phyloP scores from a whole-genome alignment of 2,888 invertebrate genomes.

The Scaptomyza caliginosa region DNA sequence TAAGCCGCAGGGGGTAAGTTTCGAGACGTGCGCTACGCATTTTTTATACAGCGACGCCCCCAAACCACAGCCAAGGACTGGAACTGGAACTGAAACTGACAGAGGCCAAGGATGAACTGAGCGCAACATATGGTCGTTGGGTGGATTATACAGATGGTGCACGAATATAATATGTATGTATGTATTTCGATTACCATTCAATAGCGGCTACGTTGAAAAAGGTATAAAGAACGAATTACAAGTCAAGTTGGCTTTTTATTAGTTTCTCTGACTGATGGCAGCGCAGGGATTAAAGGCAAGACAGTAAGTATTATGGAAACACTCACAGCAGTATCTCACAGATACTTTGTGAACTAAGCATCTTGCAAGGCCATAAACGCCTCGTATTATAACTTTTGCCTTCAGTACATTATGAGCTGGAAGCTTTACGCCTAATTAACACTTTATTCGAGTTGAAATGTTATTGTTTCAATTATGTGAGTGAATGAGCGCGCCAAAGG shows the following conservation, averaged over 20 bases:
- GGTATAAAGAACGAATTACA: slow-evolving; percentile 3
- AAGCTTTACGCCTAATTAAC: slow-evolving; percentile 76
- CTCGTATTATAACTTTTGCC: slow-evolving; percentile 61
- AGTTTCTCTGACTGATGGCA: slow-evolving; percentile 57
- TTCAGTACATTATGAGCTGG: slow-evolving; percentile 54
- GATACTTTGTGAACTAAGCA: slow-evolving; percentile 63
- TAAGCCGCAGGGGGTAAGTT: slow-evolving; percentile 83
- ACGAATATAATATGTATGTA: slow-evolving; percentile 55
- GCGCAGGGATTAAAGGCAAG: slow-evolving; percentile 43
- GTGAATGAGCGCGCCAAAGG: slow-evolving; percentile 36
- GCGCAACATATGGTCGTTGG: slow-evolving; percentile 82
- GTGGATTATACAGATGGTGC: slow-evolving; percentile 80
- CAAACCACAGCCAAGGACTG: slow-evolving; percentile 31
- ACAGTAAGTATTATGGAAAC: slow-evolving; percentile 30
- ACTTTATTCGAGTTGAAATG: slow-evolving; percentile 69
- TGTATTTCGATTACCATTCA: slow-evolving; percentile 62
- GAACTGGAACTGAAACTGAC: slow-evolving; percentile 12
- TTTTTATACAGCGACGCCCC: slow-evolving; percentile 59
- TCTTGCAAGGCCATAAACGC: slow-evolving; percentile 69
- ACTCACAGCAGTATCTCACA: slow-evolving; percentile 26
- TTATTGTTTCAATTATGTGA: slow-evolving; percentile 74
- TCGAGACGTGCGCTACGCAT: slow-evolving; percentile 71
- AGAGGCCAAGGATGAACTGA: slow-evolving; percentile 44
- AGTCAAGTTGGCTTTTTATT: slow-evolving; percentile 71
- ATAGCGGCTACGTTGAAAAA: slow-evolving; percentile 49